Evolutionary conservation across 2,888 invertebrate species (phyloP), one percentile per base, ranked within the genome.

Genomic region (Zygaena filipendulae): DNA sequence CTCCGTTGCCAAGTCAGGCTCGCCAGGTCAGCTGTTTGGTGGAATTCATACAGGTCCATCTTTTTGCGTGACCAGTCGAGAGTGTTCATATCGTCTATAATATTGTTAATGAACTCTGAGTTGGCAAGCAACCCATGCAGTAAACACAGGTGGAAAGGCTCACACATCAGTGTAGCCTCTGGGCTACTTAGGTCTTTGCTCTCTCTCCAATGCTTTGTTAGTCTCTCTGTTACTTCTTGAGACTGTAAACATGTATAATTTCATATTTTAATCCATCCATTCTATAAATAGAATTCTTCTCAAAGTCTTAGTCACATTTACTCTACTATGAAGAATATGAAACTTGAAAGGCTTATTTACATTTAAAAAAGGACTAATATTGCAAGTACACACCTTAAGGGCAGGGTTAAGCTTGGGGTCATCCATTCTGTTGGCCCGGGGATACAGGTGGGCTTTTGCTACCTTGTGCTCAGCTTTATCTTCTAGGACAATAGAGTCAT

Each of bases 21-120:
- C 1, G 84, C 81, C 16, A 92, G 69, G 56, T 92, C 91, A 2
- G 82, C 80, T 1, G 90, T 89, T 68, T 95, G 94, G 47, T 89
- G 87, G 57, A 93, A 94, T 63, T 93, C 91, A 52, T 92, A 95
- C 11, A 95, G 69, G 54, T 95, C 95, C 85, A 93, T 91, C 56
- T 86, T 88, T 49, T 92, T 90, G 29, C 86, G 81, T 2, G 84
- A 83, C 83, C 92, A 90, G 35, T 87, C 83, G 11, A 90, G 49
- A 2, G 86, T 81, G 41, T 85, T 83, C 72, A 89, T 88, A 49
- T 88, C 87, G 21, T 85, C 75, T 8, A 86, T 77, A 11, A 90
- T 70, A 28, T 84, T 79, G 27, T 84, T 79, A 29, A 87, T 83
- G 14, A 85, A 77, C 12, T 72, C 69, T 0, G 75, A 55, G 41